Evolutionary conservation across 2,888 invertebrate species (phyloP).

Genomic region (Pimpla rufipes): DNA sequence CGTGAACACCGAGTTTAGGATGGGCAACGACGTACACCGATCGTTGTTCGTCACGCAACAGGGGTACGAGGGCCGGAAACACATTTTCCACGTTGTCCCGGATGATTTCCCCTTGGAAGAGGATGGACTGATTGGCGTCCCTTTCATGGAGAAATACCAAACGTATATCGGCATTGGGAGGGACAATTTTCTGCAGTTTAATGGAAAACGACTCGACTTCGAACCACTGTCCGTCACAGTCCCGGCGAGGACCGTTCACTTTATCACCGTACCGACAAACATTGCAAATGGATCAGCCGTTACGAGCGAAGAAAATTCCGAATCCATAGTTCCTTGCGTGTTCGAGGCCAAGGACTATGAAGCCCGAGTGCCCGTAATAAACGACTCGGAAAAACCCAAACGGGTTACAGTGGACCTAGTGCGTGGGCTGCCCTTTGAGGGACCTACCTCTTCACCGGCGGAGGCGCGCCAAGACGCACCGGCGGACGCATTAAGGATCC

Average conservation of each 20-base stretch:
- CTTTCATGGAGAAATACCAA: constrained; percentile 35
- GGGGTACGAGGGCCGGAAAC: not conserved
- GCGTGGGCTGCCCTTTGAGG: not conserved
- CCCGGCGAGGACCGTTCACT: constrained; percentile 19
- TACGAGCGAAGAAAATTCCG: constrained; percentile 23
- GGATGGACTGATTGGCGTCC: constrained; percentile 35
- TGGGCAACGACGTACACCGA: not conserved
- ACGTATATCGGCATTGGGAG: not conserved
- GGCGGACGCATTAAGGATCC: not conserved
- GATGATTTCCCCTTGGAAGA: constrained; percentile 31
- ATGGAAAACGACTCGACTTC: not conserved
- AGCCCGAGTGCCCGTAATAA: constrained; percentile 36
- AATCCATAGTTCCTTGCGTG: constrained; percentile 6
- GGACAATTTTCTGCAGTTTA: not conserved
- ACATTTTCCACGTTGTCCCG: constrained; percentile 22
- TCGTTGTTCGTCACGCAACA: constrained; percentile 8
- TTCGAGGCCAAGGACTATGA: constrained; percentile 27
- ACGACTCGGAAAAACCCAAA: constrained; percentile 35
- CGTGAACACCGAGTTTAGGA: not conserved
- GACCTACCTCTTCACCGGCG: not conserved
- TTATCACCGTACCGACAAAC: not conserved
- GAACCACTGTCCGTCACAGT: not conserved
- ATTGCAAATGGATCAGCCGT: constrained; percentile 4
- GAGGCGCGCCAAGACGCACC: constrained; percentile 23
- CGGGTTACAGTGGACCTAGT: constrained; percentile 1